phyloP scores from a whole-genome alignment of 2,797 vertebrate species.

The Pangasius larnaudii region DNA sequence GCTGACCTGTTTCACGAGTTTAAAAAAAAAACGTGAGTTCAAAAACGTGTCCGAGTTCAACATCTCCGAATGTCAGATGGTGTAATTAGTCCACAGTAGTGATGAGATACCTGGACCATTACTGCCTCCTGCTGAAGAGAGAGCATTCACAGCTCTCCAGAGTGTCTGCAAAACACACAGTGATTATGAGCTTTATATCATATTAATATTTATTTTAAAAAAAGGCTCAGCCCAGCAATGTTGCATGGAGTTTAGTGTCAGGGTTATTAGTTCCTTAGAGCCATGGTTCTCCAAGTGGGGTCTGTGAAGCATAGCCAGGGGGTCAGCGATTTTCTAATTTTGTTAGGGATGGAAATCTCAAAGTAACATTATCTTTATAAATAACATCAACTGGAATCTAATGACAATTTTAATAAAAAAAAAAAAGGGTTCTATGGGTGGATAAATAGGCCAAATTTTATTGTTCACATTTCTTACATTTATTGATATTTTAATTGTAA shows the following conservation, averaged over 20 bases:
- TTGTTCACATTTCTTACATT: neutral
- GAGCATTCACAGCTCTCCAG: conserved; percentile 11
- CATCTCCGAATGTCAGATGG: conserved; percentile 1
- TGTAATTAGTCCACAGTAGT: conserved; percentile 25
- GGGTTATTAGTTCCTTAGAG: neutral
- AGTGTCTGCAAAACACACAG: neutral
- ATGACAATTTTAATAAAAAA: neutral
- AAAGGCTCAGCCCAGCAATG: neutral
- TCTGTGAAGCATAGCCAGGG: neutral
- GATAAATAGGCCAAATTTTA: neutral
- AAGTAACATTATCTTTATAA: too few relatives aligned
- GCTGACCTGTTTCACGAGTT: conserved; percentile 4
- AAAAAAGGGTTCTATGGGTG: neutral
- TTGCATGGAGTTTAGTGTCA: neutral
- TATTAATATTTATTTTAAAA: neutral
- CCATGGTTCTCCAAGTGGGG: neutral
- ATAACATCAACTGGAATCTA: neutral
- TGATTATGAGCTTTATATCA: neutral
- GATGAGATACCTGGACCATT: conserved; percentile 49
- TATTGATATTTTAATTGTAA: neutral
- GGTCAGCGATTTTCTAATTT: neutral
- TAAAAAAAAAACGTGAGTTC: neutral
- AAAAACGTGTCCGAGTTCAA: conserved; percentile 13
- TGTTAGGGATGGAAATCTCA: neutral
- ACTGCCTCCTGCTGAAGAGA: conserved; percentile 62